phyloP scores from a whole-genome alignment of 2,113 vertebrate genomes.

The Microtus pennsylvanicus region DNA sequence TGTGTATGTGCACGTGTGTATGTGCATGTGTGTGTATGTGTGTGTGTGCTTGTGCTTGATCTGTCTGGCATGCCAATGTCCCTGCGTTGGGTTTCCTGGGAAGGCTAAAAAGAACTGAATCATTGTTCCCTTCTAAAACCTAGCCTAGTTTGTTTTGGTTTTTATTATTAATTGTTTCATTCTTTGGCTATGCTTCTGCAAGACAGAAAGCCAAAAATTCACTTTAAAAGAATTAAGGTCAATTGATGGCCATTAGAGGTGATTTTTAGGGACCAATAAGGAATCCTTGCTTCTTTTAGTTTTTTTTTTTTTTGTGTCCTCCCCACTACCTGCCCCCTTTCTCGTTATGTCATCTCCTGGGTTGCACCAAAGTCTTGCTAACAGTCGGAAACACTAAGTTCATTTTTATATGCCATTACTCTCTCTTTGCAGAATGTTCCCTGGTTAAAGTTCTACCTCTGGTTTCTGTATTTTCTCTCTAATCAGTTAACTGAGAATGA shows the following conservation, averaged over 20 bases:
- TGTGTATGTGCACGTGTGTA: too few relatives aligned
- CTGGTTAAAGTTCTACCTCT: not conserved
- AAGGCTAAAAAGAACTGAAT: not conserved
- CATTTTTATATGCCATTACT: not conserved
- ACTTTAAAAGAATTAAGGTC: not conserved
- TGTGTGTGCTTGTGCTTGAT: not conserved
- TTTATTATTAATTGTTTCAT: not conserved
- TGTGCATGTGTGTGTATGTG: too few relatives aligned
- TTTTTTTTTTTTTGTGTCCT: too few relatives aligned
- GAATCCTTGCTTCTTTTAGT: too few relatives aligned
- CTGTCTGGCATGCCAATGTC: not conserved
- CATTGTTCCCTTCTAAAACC: not conserved
- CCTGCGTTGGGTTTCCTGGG: not conserved
- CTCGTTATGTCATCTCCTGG: too few relatives aligned
- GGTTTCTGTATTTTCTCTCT: not conserved
- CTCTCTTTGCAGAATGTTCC: not conserved
- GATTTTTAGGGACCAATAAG: not conserved
- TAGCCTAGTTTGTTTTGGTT: not conserved
- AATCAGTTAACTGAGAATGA: not conserved
- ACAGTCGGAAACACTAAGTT: not conserved
- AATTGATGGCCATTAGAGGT: not conserved
- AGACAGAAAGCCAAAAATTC: not conserved
- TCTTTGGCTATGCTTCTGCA: not conserved
- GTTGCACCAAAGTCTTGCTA: not conserved
- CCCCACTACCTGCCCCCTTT: too few relatives aligned